Evolutionary conservation across 2,797 vertebrate species (phyloP), one percentile per base, ranked within the genome.

Genomic region (Jordanella pulchra): DNA sequence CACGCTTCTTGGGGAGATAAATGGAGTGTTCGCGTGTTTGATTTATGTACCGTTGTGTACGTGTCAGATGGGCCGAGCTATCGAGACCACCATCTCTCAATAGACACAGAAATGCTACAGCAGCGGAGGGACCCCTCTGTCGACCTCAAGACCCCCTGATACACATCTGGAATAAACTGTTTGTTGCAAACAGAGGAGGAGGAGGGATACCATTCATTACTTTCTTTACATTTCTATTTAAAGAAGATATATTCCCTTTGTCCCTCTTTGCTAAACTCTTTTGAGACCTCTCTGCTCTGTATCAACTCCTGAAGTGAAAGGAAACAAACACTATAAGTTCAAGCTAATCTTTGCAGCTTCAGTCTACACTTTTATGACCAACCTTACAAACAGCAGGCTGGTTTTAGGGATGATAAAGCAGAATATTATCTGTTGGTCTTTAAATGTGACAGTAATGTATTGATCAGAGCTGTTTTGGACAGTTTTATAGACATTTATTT

Each of bases 21-120:
- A 90, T 85, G 87, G 84, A 80, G 75, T 13, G 61, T 84, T 86
- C 55, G 82, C 23, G 88, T 45, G 70, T 90, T 93, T 94, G 94
- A 95, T 95, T 95, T 94, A 95, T 95, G 93, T 93, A 89, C 92
- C 87, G 89, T 92, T 94, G 93, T 94, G 93, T 93, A 86, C 71
- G 71, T 93, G 93, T 93, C 93, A 94, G 82, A 75, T 78, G 77
- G 39, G 87, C 79, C 67, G 60, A 73, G 79, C 87, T 95, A 95
- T 95, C 94, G 47, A 78, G 86, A 93, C 85, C 90, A 93, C 89
- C 86, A 95, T 95, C 94, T 94, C 84, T 90, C 93, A 85, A 76
- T 91, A 93, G 90, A 94, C 90, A 93, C 27, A 91, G 86, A 84
- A 90, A 88, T 60, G 89, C 88, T 91, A 94, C 92, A 92, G 91